Percentiles rank a stretch among this genome's conserved stretches.
Evolutionary conservation across 2,888 invertebrate species (phyloP).

Genomic region (Xestoiulus laeticollis): DNA sequence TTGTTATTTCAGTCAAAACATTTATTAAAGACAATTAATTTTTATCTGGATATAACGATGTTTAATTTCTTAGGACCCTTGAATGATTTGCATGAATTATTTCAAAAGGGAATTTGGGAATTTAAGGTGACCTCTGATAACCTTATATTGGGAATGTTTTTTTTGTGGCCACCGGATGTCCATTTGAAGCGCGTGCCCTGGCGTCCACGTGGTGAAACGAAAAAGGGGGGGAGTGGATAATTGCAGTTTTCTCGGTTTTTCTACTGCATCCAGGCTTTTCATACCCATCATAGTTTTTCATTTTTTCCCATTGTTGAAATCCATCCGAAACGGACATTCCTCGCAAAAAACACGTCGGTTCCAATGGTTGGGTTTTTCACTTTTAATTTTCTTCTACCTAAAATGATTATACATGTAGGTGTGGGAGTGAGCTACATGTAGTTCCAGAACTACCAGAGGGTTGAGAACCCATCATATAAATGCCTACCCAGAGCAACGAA

Average conservation of each 20-base stretch:
- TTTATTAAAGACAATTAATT: too few relatives aligned
- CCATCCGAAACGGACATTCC: conserved; percentile 23
- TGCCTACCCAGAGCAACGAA: not conserved
- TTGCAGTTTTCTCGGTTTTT: not conserved
- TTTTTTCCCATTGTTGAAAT: conserved; percentile 1
- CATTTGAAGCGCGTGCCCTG: conserved; percentile 11
- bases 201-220: conserved; percentile 6
- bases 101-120: too few relatives aligned
- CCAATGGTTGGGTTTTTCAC: not conserved
- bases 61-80: too few relatives aligned
- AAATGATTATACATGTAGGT: not conserved
- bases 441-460: not conserved
- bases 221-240: not conserved
- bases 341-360: conserved; percentile 6
- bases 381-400: conserved; percentile 7
- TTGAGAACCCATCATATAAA: not conserved
- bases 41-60: too few relatives aligned
- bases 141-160: not conserved
- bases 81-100: too few relatives aligned
- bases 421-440: conserved; percentile 12
- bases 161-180: not conserved
- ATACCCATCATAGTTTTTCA: not conserved
- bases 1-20: too few relatives aligned
- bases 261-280: not conserved
- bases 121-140: not conserved